Percentiles rank a stretch among this genome's conserved stretches.
Evolutionary conservation across 2,888 invertebrate genomes (phyloP).

Genomic region (Flexamia atlantica): DNA sequence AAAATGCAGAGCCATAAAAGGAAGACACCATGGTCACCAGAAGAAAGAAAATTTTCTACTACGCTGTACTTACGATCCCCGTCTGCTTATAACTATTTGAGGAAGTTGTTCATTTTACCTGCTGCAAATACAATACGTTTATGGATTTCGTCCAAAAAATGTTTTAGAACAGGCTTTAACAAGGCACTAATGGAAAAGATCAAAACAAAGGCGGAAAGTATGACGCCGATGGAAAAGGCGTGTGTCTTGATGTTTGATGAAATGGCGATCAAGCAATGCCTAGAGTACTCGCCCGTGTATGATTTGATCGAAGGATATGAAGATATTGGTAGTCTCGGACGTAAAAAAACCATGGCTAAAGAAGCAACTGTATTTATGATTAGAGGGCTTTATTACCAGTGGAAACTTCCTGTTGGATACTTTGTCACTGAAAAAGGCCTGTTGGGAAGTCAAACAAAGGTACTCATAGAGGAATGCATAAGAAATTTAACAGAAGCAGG

Average conservation of each 20-base stretch:
- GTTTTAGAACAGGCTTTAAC: conserved; percentile 68
- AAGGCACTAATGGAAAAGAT: conserved; percentile 67
- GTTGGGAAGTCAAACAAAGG: conserved; percentile 55
- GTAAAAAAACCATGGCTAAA: conserved; percentile 66
- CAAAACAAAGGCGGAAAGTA: conserved; percentile 67
- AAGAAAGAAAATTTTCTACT: conserved; percentile 70
- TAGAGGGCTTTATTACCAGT: conserved; percentile 67
- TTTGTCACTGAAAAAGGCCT: conserved; percentile 65
- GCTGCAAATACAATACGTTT: conserved; percentile 67
- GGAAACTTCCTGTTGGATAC: conserved; percentile 70
- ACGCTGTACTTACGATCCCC: conserved; percentile 71
- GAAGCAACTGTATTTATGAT: conserved; percentile 70
- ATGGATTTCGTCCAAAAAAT: conserved; percentile 69
- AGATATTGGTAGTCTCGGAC: conserved; percentile 68
- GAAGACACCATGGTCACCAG: conserved; percentile 67
- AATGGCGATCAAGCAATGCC: conserved; percentile 68
- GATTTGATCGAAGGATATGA: conserved; percentile 68
- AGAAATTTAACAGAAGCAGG: conserved; percentile 63
- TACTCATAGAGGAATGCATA: conserved; percentile 65
- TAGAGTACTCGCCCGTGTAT: conserved; percentile 67
- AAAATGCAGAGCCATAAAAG: conserved; percentile 67
- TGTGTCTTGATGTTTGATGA: conserved; percentile 70
- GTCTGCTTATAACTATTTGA: conserved; percentile 68
- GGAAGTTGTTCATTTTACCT: conserved; percentile 69
- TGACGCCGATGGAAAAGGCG: conserved; percentile 67